Percentiles rank a stretch among this genome's conserved stretches.
phyloP scores from a whole-genome alignment of 2,888 invertebrate genomes.

The Neoascia interrupta region DNA sequence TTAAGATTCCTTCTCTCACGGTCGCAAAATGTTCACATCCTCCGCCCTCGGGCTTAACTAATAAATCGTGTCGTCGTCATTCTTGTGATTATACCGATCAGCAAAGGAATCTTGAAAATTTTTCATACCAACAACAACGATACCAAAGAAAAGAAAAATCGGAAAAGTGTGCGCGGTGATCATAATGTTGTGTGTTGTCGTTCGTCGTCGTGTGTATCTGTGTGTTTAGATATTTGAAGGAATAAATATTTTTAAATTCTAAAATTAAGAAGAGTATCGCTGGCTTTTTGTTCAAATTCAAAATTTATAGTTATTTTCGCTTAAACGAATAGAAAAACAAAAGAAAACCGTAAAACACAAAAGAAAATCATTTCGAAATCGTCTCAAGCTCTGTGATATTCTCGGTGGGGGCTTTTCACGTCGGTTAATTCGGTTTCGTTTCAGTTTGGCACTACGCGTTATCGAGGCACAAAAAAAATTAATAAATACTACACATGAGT shows the following conservation, averaged over 20 bases:
- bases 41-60: not conserved
- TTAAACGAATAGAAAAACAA: constrained; percentile 27
- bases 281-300: constrained; percentile 28
- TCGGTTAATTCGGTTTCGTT: constrained; percentile 45
- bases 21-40: not conserved
- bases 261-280: constrained; percentile 48
- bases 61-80: constrained; percentile 14
- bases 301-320: constrained; percentile 64
- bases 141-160: constrained; percentile 13
- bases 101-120: constrained; percentile 35
- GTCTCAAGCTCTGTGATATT: constrained; percentile 36
- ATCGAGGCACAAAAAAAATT: too few relatives aligned
- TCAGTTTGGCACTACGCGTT: constrained; percentile 64
- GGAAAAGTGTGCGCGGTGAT: constrained; percentile 39
- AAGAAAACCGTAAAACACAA: not conserved
- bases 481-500: too few relatives aligned
- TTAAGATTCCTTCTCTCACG: constrained; percentile 10
- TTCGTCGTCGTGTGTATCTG: constrained; percentile 9
- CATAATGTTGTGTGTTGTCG: constrained; percentile 2
- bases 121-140: constrained; percentile 39
- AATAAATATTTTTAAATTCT: constrained; percentile 44
- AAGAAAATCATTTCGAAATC: constrained; percentile 55
- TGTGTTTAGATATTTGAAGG: constrained; percentile 11
- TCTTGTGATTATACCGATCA: too few relatives aligned
- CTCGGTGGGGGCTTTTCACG: constrained; percentile 42